Evolutionary conservation across 2,888 invertebrate genomes (phyloP).

Genomic region (Imbricaverruca yamaguchii): DNA sequence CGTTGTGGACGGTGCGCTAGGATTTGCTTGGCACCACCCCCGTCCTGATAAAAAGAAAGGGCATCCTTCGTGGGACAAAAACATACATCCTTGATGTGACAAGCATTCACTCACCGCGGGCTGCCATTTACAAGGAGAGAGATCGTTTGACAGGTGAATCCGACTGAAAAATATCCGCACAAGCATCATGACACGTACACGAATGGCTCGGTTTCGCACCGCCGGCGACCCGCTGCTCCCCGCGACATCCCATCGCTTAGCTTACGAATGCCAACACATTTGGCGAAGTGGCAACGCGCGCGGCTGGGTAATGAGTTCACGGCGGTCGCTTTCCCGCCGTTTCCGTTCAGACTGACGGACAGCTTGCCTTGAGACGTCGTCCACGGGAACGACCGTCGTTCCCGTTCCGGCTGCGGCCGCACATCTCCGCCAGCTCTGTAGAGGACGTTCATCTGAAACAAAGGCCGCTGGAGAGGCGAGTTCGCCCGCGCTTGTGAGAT

Average conservation of each 20-base stretch:
- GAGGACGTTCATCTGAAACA: not conserved
- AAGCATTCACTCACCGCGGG: not conserved
- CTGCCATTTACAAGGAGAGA: not conserved
- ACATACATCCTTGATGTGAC: not conserved
- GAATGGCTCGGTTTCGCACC: not conserved
- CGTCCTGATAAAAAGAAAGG: not conserved
- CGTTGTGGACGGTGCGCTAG: not conserved
- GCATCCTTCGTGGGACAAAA: not conserved
- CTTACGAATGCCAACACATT: not conserved
- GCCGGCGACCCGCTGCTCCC: not conserved
- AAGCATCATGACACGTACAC: not conserved
- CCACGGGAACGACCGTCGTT: not conserved
- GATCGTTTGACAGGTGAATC: conserved; percentile 6
- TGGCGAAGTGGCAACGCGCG: not conserved
- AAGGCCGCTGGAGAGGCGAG: not conserved
- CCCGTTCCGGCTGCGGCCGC: not conserved
- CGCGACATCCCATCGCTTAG: not conserved
- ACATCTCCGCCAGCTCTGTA: not conserved
- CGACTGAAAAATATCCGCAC: not conserved
- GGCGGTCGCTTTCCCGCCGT: not conserved
- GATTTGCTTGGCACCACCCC: not conserved
- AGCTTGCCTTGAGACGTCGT: not conserved
- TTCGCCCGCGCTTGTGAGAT: not conserved
- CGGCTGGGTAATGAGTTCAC: not conserved
- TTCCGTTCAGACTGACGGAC: not conserved